Evolutionary conservation across 2,797 vertebrate species (phyloP), one percentile per base, ranked within the genome.

Genomic region (Oreonectes daqikongensis): DNA sequence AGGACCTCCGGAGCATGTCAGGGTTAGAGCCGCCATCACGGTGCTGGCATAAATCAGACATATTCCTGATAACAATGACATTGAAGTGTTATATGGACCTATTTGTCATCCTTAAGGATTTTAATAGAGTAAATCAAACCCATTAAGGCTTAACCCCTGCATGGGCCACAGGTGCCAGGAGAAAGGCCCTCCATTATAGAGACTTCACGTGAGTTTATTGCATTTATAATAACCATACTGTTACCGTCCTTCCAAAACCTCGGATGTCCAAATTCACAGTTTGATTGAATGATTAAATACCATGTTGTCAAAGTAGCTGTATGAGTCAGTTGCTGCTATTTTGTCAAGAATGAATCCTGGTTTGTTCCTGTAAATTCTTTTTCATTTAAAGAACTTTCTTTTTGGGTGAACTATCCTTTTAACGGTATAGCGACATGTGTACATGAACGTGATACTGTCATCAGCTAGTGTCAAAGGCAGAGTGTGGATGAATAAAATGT

Each of bases 101-200:
- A 81, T 85, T 81, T 78, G 68, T 76, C 81, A 80, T 63, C 44
- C 68, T 74, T 40, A 66, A 69, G 52, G 64, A 76, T 76, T 60
- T 78, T 80, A 80, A 79, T 79, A 61, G 68, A 80, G 81, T 81
- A 78, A 79, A 83, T 81, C 70, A 83, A 78, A 80, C 61, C 48
- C 78, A 75, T 84, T 84, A 75, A 53, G 57, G 50, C 42, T 67
- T 78, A 60, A 63, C 70, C 20, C 59, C 59, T 68, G 67, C 46
- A 70, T 53, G 38, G 38, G 66, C 8, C 67, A 5, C 2, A 2
- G 48, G 22, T 32, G 32, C 61, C 52, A 67, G n/a, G 32, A 61
- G 20, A 60, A 14, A 44, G 59, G 52, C 63, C 32, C 32, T 66
- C 17, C 5, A 2, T 24, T 55, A n/a, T n/a, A n/a, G 26, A 77